Percentiles rank a stretch among this genome's conserved stretches.
Evolutionary conservation across 2,797 vertebrate species (phyloP).

Genomic region (Prunella strophiata): DNA sequence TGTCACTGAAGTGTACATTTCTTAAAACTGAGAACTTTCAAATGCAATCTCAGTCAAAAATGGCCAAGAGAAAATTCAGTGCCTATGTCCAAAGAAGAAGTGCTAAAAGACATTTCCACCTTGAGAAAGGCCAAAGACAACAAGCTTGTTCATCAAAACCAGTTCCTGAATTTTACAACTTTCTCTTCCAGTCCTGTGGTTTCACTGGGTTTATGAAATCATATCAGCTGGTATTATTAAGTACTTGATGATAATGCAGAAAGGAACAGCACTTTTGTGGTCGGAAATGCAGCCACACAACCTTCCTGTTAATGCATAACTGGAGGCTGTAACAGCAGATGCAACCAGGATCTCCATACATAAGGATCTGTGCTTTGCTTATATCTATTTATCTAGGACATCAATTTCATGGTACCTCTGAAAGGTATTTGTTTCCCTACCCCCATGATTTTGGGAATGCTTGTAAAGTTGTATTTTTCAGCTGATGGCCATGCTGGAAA

Average conservation of each 20-base stretch:
- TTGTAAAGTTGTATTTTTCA: background rate
- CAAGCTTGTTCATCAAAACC: background rate
- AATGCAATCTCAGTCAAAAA: background rate
- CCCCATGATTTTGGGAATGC: background rate
- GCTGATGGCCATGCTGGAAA: background rate
- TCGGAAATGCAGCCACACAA: background rate
- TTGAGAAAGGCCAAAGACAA: background rate
- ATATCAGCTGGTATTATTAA: background rate
- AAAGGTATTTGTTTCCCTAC: background rate
- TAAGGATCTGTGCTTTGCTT: background rate
- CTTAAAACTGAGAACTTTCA: background rate
- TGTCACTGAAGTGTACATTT: background rate
- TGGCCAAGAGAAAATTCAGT: background rate
- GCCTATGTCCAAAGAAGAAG: background rate
- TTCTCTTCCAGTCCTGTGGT: conserved; percentile 35
- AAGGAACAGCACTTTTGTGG: conserved; percentile 1
- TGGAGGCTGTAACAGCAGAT: background rate
- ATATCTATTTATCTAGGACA: background rate
- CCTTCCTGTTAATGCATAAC: background rate
- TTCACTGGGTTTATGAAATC: conserved; percentile 15
- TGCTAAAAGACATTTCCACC: background rate
- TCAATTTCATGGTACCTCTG: background rate
- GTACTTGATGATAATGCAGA: background rate
- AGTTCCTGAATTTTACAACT: conserved; percentile 29
- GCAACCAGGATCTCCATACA: background rate